Evolutionary conservation across 2,797 vertebrate species (phyloP), one percentile per base, ranked within the genome.

Genomic region (Channa striata): DNA sequence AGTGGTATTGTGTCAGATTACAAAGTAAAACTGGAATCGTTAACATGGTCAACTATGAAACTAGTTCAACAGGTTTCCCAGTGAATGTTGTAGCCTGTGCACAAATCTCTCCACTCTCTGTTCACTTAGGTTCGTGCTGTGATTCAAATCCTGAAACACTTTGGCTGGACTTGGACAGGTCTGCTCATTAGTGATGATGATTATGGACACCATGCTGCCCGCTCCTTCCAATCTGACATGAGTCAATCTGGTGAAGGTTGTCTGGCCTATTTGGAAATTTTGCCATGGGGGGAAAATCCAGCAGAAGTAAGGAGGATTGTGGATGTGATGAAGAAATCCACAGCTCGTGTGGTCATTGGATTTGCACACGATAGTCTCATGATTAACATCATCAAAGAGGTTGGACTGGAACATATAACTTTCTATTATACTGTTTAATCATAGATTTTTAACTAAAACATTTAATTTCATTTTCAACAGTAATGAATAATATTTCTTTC

Each of bases 101-200:
- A 19, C 19, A 17, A 30, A 52, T 40, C 2, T 8, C 6, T 69
- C 4, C 6, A 0, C 30, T 40, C 6, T 63, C 0, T 48, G 1
- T 67, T 9, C 12, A 20, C 11, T 37, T 6, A 89, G 85, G 85
- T 89, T 0, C 64, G 40, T 33, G 84, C 78, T 12, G 90, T 93
- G 67, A 77, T 93, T 37, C 87, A 85, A 77, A 92, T 94, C 43
- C 43, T 94, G 1, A 90, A 84, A 21, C 82, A 60, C 36, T 93
- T 92, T 14, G 33, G 77, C 19, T 94, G 92, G 93, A 92, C 88
- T 11, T 94, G 93, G 93, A 76, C 83, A 6, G 93, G 93, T 20
- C 74, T 93, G 10, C 42, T 94, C n/a, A 42, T 91, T 52, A 93
- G 89, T 66, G 78, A 90, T 58, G 92, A 93, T 76, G 92, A 93